phyloP scores from a whole-genome alignment of 2,113 vertebrate species.

The Cynocephalus volans region DNA sequence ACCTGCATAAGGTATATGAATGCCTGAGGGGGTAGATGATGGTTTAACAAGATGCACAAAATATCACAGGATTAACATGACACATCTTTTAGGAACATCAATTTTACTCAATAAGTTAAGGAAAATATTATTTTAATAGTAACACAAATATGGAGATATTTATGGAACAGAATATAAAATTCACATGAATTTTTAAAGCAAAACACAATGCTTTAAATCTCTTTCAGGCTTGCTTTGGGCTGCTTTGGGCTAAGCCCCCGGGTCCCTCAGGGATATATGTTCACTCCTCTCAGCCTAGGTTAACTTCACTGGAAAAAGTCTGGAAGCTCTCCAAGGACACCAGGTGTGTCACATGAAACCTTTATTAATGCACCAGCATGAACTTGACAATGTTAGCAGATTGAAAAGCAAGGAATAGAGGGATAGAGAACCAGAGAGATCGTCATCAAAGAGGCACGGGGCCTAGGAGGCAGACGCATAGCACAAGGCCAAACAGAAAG shows the following conservation, averaged over 20 bases:
- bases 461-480: neutral
- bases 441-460: neutral
- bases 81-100: neutral
- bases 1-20: neutral
- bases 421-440: neutral
- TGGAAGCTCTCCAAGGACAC: slow-evolving; percentile 52
- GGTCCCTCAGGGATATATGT: slow-evolving; percentile 37
- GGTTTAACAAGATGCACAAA: neutral
- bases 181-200: slow-evolving; percentile 78
- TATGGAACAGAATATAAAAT: slow-evolving; percentile 77
- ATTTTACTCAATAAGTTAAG: slow-evolving; percentile 57
- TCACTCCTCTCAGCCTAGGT: slow-evolving; percentile 34
- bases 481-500: neutral
- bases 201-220: slow-evolving; percentile 73
- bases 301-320: slow-evolving; percentile 43
- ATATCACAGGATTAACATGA: neutral
- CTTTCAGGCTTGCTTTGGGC: slow-evolving; percentile 58
- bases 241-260: slow-evolving; percentile 67
- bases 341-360: neutral
- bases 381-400: neutral
- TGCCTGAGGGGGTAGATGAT: neutral
- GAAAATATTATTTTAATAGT: slow-evolving; percentile 70
- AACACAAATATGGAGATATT: slow-evolving; percentile 76
- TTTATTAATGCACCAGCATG: neutral
- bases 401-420: neutral